These are phyloP conservation scores for Atractosteus spatula DNA, from an alignment of 2,113 vertebrate genomes.

Conservation along the genomic window DNA sequence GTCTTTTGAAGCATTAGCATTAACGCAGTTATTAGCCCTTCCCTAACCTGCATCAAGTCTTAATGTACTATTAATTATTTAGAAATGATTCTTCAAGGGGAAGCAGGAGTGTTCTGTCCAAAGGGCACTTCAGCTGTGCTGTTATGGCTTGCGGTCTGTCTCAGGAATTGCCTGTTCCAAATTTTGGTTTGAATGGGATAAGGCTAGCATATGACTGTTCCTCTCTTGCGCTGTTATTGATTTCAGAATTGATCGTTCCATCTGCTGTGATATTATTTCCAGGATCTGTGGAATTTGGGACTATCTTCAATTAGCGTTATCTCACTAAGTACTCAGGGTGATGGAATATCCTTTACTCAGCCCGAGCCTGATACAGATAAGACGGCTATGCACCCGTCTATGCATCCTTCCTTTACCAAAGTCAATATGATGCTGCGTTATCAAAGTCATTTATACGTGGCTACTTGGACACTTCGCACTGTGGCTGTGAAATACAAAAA, in stretches of 20 bases:
- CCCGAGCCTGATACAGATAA: not conserved
- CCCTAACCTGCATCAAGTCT: too few species aligned
- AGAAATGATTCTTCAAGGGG: too few species aligned
- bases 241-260: conserved; percentile 11
- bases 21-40: too few species aligned
- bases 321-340: not conserved
- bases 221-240: not conserved
- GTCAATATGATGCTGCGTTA: conserved; percentile 2
- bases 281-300: not conserved
- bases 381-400: not conserved
- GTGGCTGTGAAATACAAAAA: not conserved
- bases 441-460: conserved; percentile 1
- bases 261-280: conserved; percentile 17
- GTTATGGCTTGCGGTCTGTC: not conserved
- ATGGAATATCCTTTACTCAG: conserved; percentile 1
- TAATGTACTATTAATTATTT: too few species aligned
- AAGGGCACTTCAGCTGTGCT: too few species aligned
- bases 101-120: too few species aligned
- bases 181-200: not conserved
- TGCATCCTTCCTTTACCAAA: not conserved
- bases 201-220: not conserved
- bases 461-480: not conserved
- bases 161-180: not conserved
- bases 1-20: too few species aligned
- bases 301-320: conserved; percentile 15